Conservation (phyloP, 1,140 invertebrate species). For the Trichomalopsis sarcophagae region DNA sequence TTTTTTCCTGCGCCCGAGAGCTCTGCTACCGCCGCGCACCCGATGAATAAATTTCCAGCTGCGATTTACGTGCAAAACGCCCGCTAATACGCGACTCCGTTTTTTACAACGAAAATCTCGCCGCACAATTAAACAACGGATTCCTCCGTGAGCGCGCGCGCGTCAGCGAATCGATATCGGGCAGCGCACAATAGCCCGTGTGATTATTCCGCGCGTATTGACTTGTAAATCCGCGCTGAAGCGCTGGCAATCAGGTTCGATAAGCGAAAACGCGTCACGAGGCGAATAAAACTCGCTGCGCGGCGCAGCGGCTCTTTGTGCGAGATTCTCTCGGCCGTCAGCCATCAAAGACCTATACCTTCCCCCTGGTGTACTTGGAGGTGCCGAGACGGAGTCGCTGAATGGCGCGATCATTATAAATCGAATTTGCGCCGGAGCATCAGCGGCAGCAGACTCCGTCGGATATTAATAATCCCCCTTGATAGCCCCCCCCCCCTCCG, state of each 20-base stretch:
- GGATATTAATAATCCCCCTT: slow-evolving; percentile 53
- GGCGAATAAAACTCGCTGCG: neutral
- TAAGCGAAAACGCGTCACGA: neutral
- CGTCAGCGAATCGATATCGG: no score
- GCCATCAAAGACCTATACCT: neutral
- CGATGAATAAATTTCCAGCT: slow-evolving; percentile 18
- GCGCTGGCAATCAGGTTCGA: neutral
- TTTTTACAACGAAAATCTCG: neutral
- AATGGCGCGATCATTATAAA: slow-evolving; percentile 44
- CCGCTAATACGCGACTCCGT: neutral
- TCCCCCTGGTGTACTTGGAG: neutral
- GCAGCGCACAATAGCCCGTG: no score
- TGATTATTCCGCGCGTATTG: neutral
- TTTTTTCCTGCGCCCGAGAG: slow-evolving; percentile 34
- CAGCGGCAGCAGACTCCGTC: neutral
- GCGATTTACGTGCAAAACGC: slow-evolving; percentile 6
- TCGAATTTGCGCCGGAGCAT: slow-evolving; percentile 33
- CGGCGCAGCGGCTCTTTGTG: neutral
- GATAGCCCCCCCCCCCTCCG: slow-evolving; percentile 6
- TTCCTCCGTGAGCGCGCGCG: neutral
- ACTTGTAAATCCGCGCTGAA: slow-evolving; percentile 2
- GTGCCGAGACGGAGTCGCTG: slow-evolving; percentile 30
- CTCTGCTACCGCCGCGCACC: neutral
- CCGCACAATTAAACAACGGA: neutral
- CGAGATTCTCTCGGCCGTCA: neutral